Percentiles rank a stretch among this genome's conserved stretches.
phyloP scores from a whole-genome alignment of 2,797 vertebrate species.

The Leptoclinus maculatus region DNA sequence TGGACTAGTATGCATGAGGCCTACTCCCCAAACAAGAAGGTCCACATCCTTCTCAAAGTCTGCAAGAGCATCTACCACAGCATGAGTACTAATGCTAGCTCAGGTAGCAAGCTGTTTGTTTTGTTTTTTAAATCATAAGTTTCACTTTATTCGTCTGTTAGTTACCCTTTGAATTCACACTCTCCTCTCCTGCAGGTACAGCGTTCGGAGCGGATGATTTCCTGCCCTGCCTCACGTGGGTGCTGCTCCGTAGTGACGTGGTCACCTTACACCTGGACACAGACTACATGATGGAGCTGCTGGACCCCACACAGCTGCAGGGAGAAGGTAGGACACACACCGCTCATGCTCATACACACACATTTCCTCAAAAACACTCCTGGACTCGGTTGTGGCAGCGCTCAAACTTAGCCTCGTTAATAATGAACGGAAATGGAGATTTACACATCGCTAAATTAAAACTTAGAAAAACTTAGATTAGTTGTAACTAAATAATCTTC shows the following conservation, averaged over 20 bases:
- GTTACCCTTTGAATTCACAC: background rate
- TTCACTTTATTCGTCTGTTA: background rate
- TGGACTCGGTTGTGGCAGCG: background rate
- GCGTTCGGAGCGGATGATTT: slow-evolving; percentile 91
- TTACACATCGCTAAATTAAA: background rate
- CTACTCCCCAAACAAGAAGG: slow-evolving; percentile 90
- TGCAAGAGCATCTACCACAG: slow-evolving; percentile 90
- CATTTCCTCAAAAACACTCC: background rate
- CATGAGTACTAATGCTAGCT: slow-evolving; percentile 82
- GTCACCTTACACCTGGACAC: slow-evolving; percentile 88
- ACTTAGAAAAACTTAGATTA: background rate
- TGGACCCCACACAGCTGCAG: slow-evolving; percentile 89
- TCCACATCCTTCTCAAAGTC: slow-evolving; percentile 87
- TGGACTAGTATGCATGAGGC: slow-evolving; percentile 85
- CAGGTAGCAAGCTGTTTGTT: slow-evolving; percentile 58
- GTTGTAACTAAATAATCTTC: background rate
- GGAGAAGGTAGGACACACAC: slow-evolving; percentile 87
- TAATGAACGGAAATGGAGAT: background rate
- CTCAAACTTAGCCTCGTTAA: too few species aligned
- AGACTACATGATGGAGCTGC: slow-evolving; percentile 94
- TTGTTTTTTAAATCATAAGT: background rate
- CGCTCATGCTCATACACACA: background rate
- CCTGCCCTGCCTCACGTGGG: slow-evolving; percentile 90
- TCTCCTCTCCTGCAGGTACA: slow-evolving; percentile 56
- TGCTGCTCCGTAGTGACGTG: slow-evolving; percentile 86